Evolutionary conservation across 2,888 invertebrate genomes (phyloP), one percentile per base, ranked within the genome.

Genomic region (Parnassius orleans): DNA sequence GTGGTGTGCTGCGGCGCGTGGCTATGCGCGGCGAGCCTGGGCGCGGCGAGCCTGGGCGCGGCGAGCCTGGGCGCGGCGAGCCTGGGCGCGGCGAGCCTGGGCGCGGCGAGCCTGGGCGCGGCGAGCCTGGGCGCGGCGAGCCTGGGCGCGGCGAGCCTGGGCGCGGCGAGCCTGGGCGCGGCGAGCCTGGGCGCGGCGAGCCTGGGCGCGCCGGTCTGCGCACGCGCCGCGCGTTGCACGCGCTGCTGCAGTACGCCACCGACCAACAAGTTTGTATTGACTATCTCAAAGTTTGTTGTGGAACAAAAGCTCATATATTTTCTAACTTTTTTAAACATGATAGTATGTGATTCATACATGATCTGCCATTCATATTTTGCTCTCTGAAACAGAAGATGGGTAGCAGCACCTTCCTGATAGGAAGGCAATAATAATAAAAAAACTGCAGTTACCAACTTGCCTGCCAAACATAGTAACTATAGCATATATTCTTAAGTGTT

Each of bases 1-100:
- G 33, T 50, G 51, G 48, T 54, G 52, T 59, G 65, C 53, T 65
- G 14, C 66, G 50, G 55, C 10, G 60, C 52, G 15, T 60, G 56
- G 57, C 43, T 58, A n/a, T n/a, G 19, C 57, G 55, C 11, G 46
- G 57, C 2, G 10, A n/a, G n/a, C n/a, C n/a, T n/a, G n/a, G n/a
- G n/a, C n/a, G n/a, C n/a, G n/a, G 19, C 51, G 0, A 19, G 51
- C 10, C 19, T 11, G 5, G 11, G 41, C 52, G 43, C 43, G 3
- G 19, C 51, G 0, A 19, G 51, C 10, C 19, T 11, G 5, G 11
- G 41, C 52, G 43, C 43, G 3, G 19, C 51, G 0, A 19, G 51
- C 10, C 19, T 11, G 5, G 11, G 41, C 52, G 43, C 43, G 3
- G 19, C 51, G 0, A 19, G 51, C 10, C 19, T 11, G 5, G 11